A percentile compares a stretch with the other conserved stretches of the same genome.
Evolutionary conservation across 2,113 vertebrate species (phyloP).

Genomic region (Spea multiplicata): DNA sequence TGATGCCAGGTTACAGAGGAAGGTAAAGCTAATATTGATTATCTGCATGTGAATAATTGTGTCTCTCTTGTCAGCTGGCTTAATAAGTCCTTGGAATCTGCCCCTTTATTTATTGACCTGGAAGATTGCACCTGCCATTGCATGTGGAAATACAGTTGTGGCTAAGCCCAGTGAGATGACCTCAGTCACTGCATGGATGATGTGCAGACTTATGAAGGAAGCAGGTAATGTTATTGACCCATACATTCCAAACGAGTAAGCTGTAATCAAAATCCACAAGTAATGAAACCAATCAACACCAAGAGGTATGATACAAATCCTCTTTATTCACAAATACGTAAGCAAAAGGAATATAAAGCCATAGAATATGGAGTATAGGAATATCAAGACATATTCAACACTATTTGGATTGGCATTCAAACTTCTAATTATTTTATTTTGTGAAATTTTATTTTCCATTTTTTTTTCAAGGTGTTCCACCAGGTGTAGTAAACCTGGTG

Average conservation of each 20-base stretch:
- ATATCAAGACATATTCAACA: too few relatives aligned
- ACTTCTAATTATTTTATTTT: too few relatives aligned
- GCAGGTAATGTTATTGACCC: conserved; percentile 69
- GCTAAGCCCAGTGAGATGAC: conserved; percentile 98
- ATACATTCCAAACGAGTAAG: too few relatives aligned
- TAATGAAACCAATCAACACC: too few relatives aligned
- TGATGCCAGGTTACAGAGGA: not conserved
- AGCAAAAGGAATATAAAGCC: too few relatives aligned
- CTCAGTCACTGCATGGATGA: conserved; percentile 95
- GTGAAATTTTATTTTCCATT: not conserved
- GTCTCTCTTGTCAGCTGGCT: conserved; percentile 68
- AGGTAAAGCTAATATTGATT: not conserved
- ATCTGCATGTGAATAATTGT: not conserved
- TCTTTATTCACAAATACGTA: too few relatives aligned
- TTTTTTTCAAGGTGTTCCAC: conserved; percentile 75
- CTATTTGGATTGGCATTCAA: too few relatives aligned
- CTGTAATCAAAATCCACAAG: too few relatives aligned
- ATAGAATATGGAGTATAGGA: too few relatives aligned
- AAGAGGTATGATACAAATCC: too few relatives aligned
- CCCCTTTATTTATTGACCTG: conserved; percentile 93
- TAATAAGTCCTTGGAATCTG: conserved; percentile 97
- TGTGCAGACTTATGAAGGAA: conserved; percentile 85
- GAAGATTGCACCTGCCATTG: conserved; percentile 94
- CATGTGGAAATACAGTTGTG: conserved; percentile 88
- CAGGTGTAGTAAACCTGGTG: conserved; percentile 89